Conservation (phyloP, 2,113 vertebrate species). For the Pycnonotus jocosus region DNA sequence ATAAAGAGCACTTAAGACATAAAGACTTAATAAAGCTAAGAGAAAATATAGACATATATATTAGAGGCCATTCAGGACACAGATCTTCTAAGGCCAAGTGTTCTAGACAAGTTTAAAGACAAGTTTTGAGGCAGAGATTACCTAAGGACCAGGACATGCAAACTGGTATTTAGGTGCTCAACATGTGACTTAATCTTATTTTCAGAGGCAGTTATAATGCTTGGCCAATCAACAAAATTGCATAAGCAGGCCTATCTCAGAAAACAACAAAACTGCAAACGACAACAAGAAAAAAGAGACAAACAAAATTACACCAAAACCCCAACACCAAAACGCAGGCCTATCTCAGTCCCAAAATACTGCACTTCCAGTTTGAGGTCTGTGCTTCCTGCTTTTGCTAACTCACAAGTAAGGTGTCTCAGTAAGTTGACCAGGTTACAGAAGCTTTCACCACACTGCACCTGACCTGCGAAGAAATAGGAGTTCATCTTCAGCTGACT, state of each 20-base stretch:
- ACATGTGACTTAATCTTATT: neutral
- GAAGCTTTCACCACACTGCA: neutral
- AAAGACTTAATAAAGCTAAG: neutral
- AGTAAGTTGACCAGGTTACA: neutral
- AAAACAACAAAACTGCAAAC: neutral
- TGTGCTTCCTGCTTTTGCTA: neutral
- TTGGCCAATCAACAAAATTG: neutral
- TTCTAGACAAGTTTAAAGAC: neutral
- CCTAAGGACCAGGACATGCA: neutral
- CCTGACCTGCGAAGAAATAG: neutral
- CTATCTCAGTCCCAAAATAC: neutral
- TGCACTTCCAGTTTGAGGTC: neutral
- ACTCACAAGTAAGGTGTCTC: neutral
- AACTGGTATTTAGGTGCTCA: neutral
- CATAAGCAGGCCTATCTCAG: neutral
- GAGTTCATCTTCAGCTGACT: neutral
- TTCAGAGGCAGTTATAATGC: neutral
- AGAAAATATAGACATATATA: neutral
- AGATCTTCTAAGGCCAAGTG: neutral
- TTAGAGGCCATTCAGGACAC: neutral
- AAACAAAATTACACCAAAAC: no score
- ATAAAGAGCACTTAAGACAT: neutral
- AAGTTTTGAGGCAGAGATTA: neutral
- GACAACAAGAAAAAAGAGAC: neutral
- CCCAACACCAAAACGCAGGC: neutral